Evolutionary conservation across 2,113 vertebrate genomes (phyloP), one percentile per base, ranked within the genome.

Genomic region (Fregata magnificens): DNA sequence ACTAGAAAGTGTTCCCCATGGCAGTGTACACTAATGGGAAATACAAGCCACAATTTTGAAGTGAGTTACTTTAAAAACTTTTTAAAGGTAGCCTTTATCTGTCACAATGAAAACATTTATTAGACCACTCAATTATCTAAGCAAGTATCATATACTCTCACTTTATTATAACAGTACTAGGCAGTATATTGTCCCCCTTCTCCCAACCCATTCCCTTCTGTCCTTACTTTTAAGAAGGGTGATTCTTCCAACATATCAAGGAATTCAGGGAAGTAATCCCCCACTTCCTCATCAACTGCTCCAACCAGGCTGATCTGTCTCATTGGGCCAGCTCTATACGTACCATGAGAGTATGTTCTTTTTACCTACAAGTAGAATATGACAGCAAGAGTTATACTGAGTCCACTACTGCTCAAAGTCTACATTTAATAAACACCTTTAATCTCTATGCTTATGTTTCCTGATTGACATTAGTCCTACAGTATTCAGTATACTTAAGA

Each of bases 231-330:
- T 97, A 99, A 98, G 98, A 99, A 99, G 56, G 99, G 99, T n/a
- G 99, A 99, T 90, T 99, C 98, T 97, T 99, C 99, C 97, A 99
- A 97, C 99, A 99, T 99, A 98, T 98, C 97, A 93, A 99, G 99
- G 97, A 99, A 99, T 95, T 99, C 99, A 96, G 99, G 99, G 97
- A 99, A 99, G 95, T 99, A 99, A 98, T 99, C 98, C 53, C 99
- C 99, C 80, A 99, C 99, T 98, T 99, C 99, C 97, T 99, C 99
- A 94, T 99, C 99, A 96, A 99, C 99, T 22, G 99, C 99, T 95
- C 99, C 99, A 97, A 99, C 99, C 98, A 99, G 98, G 98, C 99
- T 99, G 98, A 99, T 99, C 94, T 99, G 99, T 94, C 99, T 98
- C 99, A 99, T 99, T 59, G 99, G 99, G 45, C 99, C 99, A 63